Percentiles rank a stretch among this genome's conserved stretches.
These are phyloP conservation scores for Acipenser ruthenus DNA, from an alignment of 2,797 vertebrate genomes.

Conservation along the genomic window DNA sequence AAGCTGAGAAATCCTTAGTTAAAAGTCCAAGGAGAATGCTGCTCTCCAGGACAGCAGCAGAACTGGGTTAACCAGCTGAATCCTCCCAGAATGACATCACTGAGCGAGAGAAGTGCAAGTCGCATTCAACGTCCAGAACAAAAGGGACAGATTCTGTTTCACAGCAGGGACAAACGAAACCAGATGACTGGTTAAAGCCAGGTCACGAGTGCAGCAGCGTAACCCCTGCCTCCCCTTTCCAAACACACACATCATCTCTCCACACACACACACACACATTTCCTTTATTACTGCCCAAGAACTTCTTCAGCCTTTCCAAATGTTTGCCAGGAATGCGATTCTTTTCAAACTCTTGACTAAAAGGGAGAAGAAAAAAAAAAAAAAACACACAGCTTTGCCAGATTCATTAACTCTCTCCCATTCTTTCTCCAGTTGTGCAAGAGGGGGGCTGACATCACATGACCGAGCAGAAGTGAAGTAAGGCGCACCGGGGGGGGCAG, in stretches of 20 bases:
- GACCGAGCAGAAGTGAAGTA: background rate
- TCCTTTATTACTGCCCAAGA: conserved; percentile 19
- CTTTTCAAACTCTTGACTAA: conserved; percentile 5
- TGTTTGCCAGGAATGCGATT: conserved; percentile 22
- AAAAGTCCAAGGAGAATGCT: too few species aligned
- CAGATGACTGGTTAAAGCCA: conserved; percentile 51
- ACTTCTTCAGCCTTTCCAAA: conserved; percentile 21
- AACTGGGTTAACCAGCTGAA: conserved; percentile 43
- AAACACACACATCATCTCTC: too few species aligned
- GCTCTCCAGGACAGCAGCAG: too few species aligned
- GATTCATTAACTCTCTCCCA: background rate
- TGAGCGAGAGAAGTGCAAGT: conserved; percentile 42
- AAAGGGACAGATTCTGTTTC: conserved; percentile 57
- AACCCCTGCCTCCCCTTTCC: conserved; percentile 18
- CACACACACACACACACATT: background rate
- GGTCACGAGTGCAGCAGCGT: conserved; percentile 35
- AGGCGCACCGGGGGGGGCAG: conserved; percentile 5
- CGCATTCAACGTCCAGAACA: conserved; percentile 53
- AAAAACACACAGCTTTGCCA: background rate
- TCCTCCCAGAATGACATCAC: conserved; percentile 57
- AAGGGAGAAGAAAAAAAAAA: background rate
- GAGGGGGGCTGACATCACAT: conserved; percentile 3
- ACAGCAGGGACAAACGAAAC: conserved; percentile 52
- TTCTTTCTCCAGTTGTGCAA: background rate
- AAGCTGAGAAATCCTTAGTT: too few species aligned